phyloP scores from a whole-genome alignment of 37 sponge, comb jelly and placozoan genomes.

The Lycopodina hypogea region DNA sequence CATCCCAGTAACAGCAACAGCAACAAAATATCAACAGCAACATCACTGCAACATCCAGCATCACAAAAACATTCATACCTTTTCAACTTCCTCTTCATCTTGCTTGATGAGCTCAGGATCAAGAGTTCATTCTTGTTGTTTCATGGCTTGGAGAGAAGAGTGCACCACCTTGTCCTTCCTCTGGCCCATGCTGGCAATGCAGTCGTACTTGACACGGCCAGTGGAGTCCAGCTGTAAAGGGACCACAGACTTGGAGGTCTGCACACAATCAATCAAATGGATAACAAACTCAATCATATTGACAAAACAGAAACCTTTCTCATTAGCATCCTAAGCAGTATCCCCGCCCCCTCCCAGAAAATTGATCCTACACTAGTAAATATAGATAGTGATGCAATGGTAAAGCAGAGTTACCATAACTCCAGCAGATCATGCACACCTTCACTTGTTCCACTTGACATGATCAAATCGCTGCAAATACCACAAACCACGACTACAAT shows the following conservation, averaged over 20 bases:
- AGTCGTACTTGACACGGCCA: constrained; percentile 90
- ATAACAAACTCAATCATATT: not conserved
- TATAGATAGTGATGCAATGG: too few relatives aligned
- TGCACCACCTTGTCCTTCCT: constrained; percentile 91
- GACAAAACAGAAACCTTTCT: not conserved
- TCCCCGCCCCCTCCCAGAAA: too few relatives aligned
- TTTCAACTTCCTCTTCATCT: constrained; percentile 95
- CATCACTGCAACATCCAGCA: too few relatives aligned
- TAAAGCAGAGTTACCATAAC: too few relatives aligned
- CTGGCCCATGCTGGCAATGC: constrained; percentile 85
- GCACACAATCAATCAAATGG: not conserved
- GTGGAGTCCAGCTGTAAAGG: constrained; percentile 90
- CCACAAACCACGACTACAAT: too few relatives aligned
- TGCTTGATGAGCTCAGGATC: constrained; percentile 79
- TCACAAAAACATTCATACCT: too few relatives aligned
- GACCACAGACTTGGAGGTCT: constrained; percentile 53
- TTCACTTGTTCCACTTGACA: too few relatives aligned
- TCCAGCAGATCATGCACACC: too few relatives aligned
- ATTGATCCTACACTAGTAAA: too few relatives aligned
- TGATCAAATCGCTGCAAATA: too few relatives aligned
- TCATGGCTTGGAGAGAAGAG: constrained; percentile 67
- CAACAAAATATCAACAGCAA: too few relatives aligned
- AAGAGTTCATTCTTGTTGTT: constrained; percentile 47
- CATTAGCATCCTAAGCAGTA: not conserved
- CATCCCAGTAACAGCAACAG: too few relatives aligned